phyloP scores from a whole-genome alignment of 1,140 invertebrate genomes.

The Colletes gigas region DNA sequence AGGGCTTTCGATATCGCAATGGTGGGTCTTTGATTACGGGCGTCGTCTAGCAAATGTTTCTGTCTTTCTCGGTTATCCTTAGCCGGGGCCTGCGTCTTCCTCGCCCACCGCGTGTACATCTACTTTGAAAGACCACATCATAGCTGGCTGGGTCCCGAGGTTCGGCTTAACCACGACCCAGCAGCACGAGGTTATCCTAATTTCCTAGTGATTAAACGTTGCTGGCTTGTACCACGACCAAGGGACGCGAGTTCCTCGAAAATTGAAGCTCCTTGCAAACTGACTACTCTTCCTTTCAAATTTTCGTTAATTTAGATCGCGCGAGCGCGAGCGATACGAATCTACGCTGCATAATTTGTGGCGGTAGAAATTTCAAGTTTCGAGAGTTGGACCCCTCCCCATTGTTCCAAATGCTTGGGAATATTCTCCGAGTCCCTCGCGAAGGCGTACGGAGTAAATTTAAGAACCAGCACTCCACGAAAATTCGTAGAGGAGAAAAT shows the following conservation, averaged over 20 bases:
- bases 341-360: too few species aligned
- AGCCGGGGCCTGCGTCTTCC: constrained; percentile 3
- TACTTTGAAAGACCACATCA: constrained; percentile 63
- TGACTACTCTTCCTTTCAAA: not conserved
- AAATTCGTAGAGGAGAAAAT: too few species aligned
- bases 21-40: constrained; percentile 47
- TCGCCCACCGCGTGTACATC: constrained; percentile 9
- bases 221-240: constrained; percentile 14
- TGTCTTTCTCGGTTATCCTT: constrained; percentile 25
- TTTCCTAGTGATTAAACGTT: constrained; percentile 56
- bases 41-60: constrained; percentile 31
- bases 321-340: not conserved
- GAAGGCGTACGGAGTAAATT: too few species aligned
- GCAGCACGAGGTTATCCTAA: constrained; percentile 50
- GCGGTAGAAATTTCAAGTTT: not conserved
- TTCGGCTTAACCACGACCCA: constrained; percentile 52
- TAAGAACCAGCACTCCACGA: too few species aligned
- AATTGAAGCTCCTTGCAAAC: constrained; percentile 29
- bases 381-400: not conserved
- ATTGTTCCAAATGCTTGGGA: not conserved
- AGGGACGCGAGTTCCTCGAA: constrained; percentile 26
- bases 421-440: not conserved
- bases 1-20: constrained; percentile 34
- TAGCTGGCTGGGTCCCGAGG: constrained; percentile 37
- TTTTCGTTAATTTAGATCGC: constrained; percentile 4